These are phyloP conservation scores for Oscheius sp. DNA, from an alignment of 2,888 invertebrate genomes.

Conservation along the genomic window DNA sequence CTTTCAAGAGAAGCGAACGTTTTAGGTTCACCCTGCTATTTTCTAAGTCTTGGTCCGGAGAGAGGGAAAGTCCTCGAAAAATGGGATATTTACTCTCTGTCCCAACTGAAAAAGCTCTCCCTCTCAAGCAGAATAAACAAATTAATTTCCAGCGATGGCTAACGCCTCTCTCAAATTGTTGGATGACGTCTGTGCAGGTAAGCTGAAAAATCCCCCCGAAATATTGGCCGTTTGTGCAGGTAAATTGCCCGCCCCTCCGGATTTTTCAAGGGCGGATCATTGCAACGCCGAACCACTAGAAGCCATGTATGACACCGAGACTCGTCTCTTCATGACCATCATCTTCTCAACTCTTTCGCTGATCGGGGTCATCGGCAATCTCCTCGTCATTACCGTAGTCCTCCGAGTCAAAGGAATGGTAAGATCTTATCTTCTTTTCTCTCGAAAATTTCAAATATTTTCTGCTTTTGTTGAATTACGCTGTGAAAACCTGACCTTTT, in stretches of 20 bases:
- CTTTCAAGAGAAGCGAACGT: no score
- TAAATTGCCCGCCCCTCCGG: conserved; percentile 13
- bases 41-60: no score
- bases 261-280: not conserved
- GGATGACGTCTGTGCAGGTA: conserved; percentile 20
- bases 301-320: conserved; percentile 34
- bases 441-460: no score
- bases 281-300: conserved; percentile 13
- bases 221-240: conserved; percentile 20
- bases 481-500: no score
- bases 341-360: conserved; percentile 57
- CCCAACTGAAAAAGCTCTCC: not conserved
- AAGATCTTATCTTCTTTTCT: not conserved
- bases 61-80: no score
- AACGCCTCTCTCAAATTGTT: conserved; percentile 17
- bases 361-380: conserved; percentile 66
- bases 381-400: conserved; percentile 67
- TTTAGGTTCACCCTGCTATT: no score
- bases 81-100: no score
- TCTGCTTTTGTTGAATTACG: no score
- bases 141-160: conserved; percentile 15
- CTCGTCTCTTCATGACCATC: conserved; percentile 51
- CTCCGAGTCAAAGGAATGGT: conserved; percentile 58
- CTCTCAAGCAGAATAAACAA: not conserved
- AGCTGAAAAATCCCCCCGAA: conserved; percentile 3